Conservation (phyloP, 2,797 vertebrate species). For the Muscicapa striata region DNA sequence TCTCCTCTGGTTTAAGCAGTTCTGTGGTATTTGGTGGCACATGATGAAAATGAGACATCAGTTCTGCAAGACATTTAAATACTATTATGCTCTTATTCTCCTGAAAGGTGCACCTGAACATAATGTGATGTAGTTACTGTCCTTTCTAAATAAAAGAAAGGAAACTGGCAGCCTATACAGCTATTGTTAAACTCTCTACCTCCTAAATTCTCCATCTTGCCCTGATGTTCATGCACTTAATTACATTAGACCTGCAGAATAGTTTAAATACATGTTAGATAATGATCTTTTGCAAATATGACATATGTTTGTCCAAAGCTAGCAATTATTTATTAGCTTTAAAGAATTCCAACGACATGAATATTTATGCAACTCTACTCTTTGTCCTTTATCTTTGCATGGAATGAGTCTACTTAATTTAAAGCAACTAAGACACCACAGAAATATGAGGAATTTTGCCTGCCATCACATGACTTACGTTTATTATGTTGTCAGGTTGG, state of each 20-base stretch:
- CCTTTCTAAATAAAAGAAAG: neutral
- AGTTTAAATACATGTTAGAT: neutral
- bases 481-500: neutral
- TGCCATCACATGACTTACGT: neutral
- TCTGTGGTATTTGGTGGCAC: neutral
- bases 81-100: fast-evolving
- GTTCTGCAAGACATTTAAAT: neutral
- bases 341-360: neutral
- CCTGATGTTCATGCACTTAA: neutral
- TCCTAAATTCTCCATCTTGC: neutral
- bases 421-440: neutral
- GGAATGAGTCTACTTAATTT: neutral
- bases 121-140: neutral
- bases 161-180: neutral
- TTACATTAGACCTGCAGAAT: neutral
- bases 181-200: neutral
- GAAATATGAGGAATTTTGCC: neutral
- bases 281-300: neutral
- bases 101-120: neutral
- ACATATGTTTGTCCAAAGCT: neutral
- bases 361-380: neutral
- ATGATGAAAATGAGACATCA: neutral
- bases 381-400: neutral
- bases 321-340: neutral
- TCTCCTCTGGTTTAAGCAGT: neutral